Evolutionary conservation across 2,113 vertebrate species (phyloP).

Genomic region (Petromus typicus): DNA sequence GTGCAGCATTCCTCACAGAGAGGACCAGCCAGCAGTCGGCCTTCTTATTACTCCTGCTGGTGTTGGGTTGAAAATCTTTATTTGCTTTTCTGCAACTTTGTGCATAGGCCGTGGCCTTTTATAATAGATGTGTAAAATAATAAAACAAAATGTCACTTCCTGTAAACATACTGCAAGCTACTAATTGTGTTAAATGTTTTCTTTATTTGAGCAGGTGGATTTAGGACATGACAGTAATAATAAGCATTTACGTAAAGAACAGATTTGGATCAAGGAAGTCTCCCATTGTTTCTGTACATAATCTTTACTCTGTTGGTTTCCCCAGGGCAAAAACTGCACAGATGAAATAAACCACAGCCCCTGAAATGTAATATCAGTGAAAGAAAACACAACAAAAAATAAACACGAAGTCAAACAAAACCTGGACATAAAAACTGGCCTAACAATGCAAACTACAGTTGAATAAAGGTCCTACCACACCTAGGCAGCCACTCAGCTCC

Average conservation of each 20-base stretch:
- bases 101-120: neutral
- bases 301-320: slow-evolving; percentile 65
- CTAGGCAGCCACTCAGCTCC: slow-evolving; percentile 12
- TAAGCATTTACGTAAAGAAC: slow-evolving; percentile 28
- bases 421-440: slow-evolving; percentile 48
- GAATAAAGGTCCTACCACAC: slow-evolving; percentile 47
- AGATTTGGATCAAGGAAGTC: slow-evolving; percentile 69
- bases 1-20: neutral
- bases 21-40: neutral
- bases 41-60: neutral
- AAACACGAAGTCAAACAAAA: slow-evolving; percentile 37
- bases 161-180: slow-evolving; percentile 34
- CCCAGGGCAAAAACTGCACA: slow-evolving; percentile 32
- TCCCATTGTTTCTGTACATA: slow-evolving; percentile 22
- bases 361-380: slow-evolving; percentile 51
- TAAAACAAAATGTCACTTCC: neutral
- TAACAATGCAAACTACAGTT: slow-evolving; percentile 57
- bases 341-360: slow-evolving; percentile 44
- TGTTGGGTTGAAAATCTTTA: slow-evolving; percentile 14
- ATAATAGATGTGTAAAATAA: slow-evolving; percentile 7
- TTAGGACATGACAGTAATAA: slow-evolving; percentile 49
- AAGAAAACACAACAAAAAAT: neutral
- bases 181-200: slow-evolving; percentile 65
- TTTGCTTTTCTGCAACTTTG: slow-evolving; percentile 53
- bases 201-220: slow-evolving; percentile 37